These are phyloP conservation scores for Lepidocyrtinus sp. DNA, from an alignment of 2,888 invertebrate species.

Conservation along the genomic window DNA sequence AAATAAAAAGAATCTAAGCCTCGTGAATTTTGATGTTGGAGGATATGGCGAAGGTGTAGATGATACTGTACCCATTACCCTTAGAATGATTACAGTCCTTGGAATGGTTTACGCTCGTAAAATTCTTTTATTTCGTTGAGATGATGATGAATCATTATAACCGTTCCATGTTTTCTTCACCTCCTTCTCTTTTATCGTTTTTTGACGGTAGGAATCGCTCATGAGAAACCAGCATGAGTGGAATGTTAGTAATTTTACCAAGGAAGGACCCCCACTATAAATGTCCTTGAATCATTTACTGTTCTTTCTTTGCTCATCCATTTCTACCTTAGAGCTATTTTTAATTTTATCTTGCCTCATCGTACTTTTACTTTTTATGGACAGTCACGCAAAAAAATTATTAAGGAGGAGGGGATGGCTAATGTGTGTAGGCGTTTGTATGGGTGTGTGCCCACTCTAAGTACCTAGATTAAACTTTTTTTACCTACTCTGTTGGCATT, in stretches of 20 bases:
- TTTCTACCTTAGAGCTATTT: neutral
- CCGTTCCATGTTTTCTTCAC: conserved; percentile 42
- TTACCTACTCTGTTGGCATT: neutral
- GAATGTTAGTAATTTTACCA: neutral
- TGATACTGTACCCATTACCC: no score
- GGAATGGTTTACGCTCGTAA: neutral
- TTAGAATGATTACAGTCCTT: neutral
- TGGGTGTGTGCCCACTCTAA: neutral
- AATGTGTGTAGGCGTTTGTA: neutral
- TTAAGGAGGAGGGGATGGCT: neutral
- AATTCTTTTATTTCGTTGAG: neutral
- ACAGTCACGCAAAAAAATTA: neutral
- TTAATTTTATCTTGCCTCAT: neutral
- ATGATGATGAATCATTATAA: conserved; percentile 46
- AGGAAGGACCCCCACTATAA: neutral
- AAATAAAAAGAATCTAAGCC: neutral
- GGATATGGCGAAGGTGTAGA: no score
- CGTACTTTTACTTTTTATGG: neutral
- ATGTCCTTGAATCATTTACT: neutral
- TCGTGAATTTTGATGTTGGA: no score
- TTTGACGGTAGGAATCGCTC: neutral
- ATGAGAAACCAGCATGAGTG: neutral
- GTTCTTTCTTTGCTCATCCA: neutral
- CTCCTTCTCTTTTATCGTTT: conserved; percentile 5
- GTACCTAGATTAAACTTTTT: neutral